phyloP scores from a whole-genome alignment of 2,888 invertebrate species.

The Patella ulyssiponensis region DNA sequence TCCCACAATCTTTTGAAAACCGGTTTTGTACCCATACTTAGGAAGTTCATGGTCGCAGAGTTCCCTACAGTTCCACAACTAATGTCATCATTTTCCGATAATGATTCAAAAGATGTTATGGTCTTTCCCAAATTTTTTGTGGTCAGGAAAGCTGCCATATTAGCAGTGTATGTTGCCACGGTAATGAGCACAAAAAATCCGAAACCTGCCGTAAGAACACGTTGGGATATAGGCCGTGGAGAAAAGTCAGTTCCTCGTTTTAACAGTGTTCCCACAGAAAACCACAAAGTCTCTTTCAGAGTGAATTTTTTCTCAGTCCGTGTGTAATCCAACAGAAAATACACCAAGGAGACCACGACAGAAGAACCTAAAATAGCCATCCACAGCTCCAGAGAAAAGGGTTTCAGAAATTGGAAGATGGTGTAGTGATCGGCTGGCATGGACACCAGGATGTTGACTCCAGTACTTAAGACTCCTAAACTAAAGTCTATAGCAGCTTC shows the following conservation, averaged over 20 bases:
- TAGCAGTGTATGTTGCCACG: slow-evolving; percentile 64
- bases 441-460: slow-evolving; percentile 58
- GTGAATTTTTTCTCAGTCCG: slow-evolving; percentile 55
- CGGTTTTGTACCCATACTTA: slow-evolving; percentile 30
- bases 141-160: slow-evolving; percentile 66
- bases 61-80: slow-evolving; percentile 51
- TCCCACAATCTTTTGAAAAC: slow-evolving; percentile 49
- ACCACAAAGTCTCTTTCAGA: slow-evolving; percentile 56
- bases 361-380: slow-evolving; percentile 61
- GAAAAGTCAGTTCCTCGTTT: slow-evolving; percentile 64
- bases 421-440: slow-evolving; percentile 53
- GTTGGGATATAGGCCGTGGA: slow-evolving; percentile 56
- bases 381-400: slow-evolving; percentile 63
- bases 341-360: slow-evolving; percentile 51
- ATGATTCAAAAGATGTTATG: slow-evolving; percentile 51
- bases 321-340: slow-evolving; percentile 54
- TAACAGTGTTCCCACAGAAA: slow-evolving; percentile 57
- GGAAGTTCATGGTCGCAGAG: slow-evolving; percentile 60
- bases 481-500: slow-evolving; percentile 63
- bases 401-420: slow-evolving; percentile 64
- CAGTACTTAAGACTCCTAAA: slow-evolving; percentile 60
- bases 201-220: slow-evolving; percentile 62
- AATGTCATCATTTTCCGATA: slow-evolving; percentile 46
- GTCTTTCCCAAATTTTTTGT: slow-evolving; percentile 57
- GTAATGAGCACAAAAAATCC: slow-evolving; percentile 65